phyloP scores from a whole-genome alignment of 1,140 invertebrate species.

The Bombus confusus region DNA sequence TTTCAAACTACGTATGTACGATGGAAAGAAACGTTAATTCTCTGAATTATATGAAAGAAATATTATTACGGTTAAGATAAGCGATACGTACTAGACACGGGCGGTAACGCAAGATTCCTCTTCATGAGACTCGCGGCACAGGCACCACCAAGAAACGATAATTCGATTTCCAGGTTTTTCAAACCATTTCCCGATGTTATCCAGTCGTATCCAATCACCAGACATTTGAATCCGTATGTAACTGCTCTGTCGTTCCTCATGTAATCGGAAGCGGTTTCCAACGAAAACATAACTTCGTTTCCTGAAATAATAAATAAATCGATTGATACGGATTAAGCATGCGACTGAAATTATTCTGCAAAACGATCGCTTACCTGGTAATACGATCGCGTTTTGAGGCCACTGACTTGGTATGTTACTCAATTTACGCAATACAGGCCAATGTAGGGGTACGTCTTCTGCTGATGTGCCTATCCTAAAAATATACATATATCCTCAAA shows the following conservation, averaged over 20 bases:
- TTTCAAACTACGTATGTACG: not conserved
- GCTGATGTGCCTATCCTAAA: constrained; percentile 53
- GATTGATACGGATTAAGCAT: not conserved
- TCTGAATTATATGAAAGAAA: not conserved
- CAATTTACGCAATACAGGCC: constrained; percentile 89
- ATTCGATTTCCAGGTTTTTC: constrained; percentile 93
- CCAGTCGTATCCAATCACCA: constrained; percentile 96
- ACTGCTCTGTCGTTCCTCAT: constrained; percentile 93
- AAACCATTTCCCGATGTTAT: constrained; percentile 85
- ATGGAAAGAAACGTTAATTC: not conserved
- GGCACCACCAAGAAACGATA: constrained; percentile 94
- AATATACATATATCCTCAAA: constrained; percentile 17
- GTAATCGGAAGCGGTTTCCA: constrained; percentile 98
- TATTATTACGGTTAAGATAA: not conserved
- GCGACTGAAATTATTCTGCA: not conserved
- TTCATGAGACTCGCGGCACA: constrained; percentile 94
- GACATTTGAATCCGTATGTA: constrained; percentile 95
- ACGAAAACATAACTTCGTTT: constrained; percentile 96
- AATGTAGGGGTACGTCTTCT: constrained; percentile 82
- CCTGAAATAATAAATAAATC: constrained; percentile 82
- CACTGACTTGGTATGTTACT: constrained; percentile 88
- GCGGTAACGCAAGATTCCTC: constrained; percentile 90
- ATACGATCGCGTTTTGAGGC: constrained; percentile 92
- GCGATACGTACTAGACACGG: constrained; percentile 83
- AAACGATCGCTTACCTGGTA: constrained; percentile 86